Evolutionary conservation across 2,113 vertebrate genomes (phyloP).

Genomic region (Paralichthys olivaceus): DNA sequence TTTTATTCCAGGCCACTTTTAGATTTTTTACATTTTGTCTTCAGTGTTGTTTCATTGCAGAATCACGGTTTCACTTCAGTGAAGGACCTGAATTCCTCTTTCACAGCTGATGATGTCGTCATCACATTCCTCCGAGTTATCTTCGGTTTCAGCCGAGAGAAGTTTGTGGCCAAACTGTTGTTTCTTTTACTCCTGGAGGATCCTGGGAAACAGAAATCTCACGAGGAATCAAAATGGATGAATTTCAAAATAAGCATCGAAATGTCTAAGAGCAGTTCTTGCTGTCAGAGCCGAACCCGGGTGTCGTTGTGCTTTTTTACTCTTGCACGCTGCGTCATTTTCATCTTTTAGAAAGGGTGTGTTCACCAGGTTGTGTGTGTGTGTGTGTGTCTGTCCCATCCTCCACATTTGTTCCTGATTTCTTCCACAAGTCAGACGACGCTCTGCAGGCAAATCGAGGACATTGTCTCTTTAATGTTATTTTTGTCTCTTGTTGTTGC

Average conservation of each 20-base stretch:
- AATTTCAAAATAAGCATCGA: neutral
- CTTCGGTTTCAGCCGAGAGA: neutral
- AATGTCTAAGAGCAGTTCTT: neutral
- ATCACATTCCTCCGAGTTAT: neutral
- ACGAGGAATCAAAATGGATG: neutral
- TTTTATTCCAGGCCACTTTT: too few species aligned
- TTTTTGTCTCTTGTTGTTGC: slow-evolving; percentile 36
- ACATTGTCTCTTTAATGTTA: slow-evolving; percentile 36
- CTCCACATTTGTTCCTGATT: neutral
- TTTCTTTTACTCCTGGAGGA: too few species aligned
- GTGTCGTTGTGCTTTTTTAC: neutral
- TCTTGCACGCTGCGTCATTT: neutral
- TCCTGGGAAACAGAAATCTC: neutral
- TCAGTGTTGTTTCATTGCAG: too few species aligned
- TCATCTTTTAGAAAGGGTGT: neutral
- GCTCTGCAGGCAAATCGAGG: neutral
- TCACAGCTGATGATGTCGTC: neutral
- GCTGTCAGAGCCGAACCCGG: neutral
- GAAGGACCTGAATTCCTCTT: neutral
- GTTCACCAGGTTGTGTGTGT: neutral
- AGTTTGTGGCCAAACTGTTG: neutral
- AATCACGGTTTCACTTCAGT: too few species aligned
- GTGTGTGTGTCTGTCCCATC: neutral
- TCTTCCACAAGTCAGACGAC: neutral
- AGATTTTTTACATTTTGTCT: too few species aligned